Percentiles rank a stretch among this genome's conserved stretches.
These are phyloP conservation scores for Drosophila algonquin DNA, from an alignment of 2,888 invertebrate genomes.

Conservation along the genomic window DNA sequence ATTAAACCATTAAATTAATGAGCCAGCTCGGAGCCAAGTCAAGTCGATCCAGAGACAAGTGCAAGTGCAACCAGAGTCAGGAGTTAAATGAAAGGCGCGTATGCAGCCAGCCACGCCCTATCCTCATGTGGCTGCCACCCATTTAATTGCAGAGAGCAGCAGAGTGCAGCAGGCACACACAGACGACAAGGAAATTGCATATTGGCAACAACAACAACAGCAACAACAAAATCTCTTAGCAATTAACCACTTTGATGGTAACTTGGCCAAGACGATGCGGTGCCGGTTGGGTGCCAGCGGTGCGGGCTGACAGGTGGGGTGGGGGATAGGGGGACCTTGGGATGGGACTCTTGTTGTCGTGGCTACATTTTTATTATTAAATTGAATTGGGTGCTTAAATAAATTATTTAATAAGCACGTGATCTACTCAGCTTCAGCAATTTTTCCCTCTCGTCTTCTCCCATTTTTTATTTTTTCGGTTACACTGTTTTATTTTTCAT, in stretches of 20 bases:
- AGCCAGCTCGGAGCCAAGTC: slow-evolving; percentile 48
- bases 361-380: slow-evolving; percentile 80
- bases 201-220: slow-evolving; percentile 33
- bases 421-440: slow-evolving; percentile 65
- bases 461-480: slow-evolving; percentile 1
- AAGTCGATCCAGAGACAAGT: slow-evolving; percentile 41
- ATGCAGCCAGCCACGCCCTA: slow-evolving; percentile 57
- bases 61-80: slow-evolving; percentile 18
- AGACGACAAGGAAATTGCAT: slow-evolving; percentile 63
- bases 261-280: background rate
- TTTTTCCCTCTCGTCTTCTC: slow-evolving; percentile 16
- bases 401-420: slow-evolving; percentile 83
- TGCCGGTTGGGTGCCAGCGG: background rate
- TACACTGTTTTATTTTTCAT: slow-evolving; percentile 16
- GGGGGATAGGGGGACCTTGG: slow-evolving; percentile 1
- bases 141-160: slow-evolving; percentile 43
- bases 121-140: slow-evolving; percentile 68
- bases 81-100: slow-evolving; percentile 71
- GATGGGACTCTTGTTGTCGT: slow-evolving; percentile 27
- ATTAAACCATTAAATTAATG: slow-evolving; percentile 79
- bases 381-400: slow-evolving; percentile 82
- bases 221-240: slow-evolving; percentile 38
- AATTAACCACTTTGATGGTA: slow-evolving; percentile 47
- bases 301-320: too few relatives aligned
- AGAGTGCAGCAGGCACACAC: slow-evolving; percentile 18